Conservation (phyloP, 2,113 vertebrate genomes). For the Poeciliopsis prolifica region DNA sequence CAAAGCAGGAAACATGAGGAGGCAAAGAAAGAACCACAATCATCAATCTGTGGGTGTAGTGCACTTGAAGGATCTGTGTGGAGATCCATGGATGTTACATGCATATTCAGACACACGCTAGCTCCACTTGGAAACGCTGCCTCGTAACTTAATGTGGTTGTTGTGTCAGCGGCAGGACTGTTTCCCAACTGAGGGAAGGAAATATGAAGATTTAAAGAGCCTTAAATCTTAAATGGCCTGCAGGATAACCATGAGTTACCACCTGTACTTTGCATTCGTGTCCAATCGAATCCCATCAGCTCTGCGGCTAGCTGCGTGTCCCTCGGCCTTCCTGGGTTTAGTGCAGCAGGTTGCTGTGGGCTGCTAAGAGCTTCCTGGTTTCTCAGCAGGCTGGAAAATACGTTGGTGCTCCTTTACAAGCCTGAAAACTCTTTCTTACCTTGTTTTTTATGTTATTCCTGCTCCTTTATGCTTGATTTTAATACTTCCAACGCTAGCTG, state of each 20-base stretch:
- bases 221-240: slow-evolving; percentile 13
- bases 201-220: neutral
- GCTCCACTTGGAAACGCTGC: neutral
- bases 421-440: slow-evolving; percentile 6
- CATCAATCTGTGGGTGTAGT: neutral
- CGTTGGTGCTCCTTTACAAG: slow-evolving; percentile 4
- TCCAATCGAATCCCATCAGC: slow-evolving; percentile 48
- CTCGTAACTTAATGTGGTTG: slow-evolving; percentile 5
- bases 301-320: neutral
- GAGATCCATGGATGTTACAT: neutral
- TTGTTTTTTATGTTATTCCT: neutral
- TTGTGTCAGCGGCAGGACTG: slow-evolving; percentile 38
- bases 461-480: neutral
- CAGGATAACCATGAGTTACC: slow-evolving; percentile 26
- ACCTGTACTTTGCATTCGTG: slow-evolving; percentile 20
- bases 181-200: slow-evolving; percentile 14
- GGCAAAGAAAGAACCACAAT: neutral
- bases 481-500: slow-evolving; percentile 5
- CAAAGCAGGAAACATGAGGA: neutral
- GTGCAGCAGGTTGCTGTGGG: slow-evolving; percentile 15
- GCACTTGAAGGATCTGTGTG: neutral
- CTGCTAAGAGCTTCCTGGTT: slow-evolving; percentile 30
- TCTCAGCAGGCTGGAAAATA: slow-evolving; percentile 8
- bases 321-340: slow-evolving; percentile 10
- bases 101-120: neutral